Evolutionary conservation across 2,888 invertebrate species (phyloP).

Genomic region (Lithophane leautieri): DNA sequence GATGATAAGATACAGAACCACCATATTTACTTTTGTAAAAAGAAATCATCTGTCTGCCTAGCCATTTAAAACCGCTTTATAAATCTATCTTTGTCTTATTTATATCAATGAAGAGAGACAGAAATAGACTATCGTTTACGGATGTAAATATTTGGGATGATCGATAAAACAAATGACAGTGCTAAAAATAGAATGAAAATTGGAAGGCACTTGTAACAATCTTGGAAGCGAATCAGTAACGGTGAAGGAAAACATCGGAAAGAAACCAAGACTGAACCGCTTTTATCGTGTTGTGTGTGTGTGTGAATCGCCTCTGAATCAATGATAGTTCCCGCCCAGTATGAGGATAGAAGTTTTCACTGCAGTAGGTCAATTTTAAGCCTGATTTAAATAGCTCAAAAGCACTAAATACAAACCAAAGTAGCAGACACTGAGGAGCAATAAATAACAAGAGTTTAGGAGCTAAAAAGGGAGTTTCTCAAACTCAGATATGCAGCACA

Average conservation of each 20-base stretch:
- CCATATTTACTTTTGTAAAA: not conserved
- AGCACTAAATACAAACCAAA: not conserved
- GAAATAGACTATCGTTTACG: not conserved
- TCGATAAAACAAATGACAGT: not conserved
- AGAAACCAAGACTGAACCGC: not conserved
- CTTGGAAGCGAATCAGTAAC: not conserved
- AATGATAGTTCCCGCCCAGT: conserved; percentile 19
- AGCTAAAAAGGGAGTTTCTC: not conserved
- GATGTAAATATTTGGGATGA: not conserved
- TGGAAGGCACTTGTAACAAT: too few relatives aligned
- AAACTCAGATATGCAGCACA: not conserved
- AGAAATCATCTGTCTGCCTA: not conserved
- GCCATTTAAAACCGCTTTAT: not conserved
- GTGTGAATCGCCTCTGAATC: conserved; percentile 1
- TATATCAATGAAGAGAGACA: not conserved
- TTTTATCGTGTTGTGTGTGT: not conserved
- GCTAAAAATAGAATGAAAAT: not conserved
- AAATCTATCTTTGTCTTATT: conserved; percentile 15
- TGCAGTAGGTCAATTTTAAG: conserved; percentile 1
- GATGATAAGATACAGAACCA: not conserved
- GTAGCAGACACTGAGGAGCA: fast-evolving
- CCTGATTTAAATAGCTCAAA: not conserved
- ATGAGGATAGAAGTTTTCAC: not conserved
- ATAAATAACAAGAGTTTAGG: not conserved
- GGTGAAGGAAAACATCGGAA: not conserved